Conservation (phyloP, 2,888 invertebrate genomes). For the Stegophylla sp. region DNA sequence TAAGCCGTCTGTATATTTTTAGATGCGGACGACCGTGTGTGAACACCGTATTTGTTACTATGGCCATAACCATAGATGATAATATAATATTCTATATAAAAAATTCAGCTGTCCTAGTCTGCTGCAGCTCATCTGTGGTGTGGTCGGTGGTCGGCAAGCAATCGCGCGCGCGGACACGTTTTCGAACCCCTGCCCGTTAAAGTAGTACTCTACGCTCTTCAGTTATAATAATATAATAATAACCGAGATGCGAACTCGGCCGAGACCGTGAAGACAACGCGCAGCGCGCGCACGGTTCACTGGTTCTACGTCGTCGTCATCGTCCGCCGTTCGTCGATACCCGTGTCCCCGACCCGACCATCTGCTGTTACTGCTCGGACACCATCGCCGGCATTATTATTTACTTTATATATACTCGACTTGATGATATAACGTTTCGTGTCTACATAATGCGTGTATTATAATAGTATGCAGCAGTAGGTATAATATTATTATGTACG, state of each 20-base stretch:
- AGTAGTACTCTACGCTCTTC: background rate
- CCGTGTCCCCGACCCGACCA: constrained; percentile 44
- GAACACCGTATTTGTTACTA: too few species aligned
- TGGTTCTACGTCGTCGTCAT: constrained; percentile 45
- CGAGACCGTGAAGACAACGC: constrained; percentile 43
- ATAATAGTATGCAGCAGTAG: too few species aligned
- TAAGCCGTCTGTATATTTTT: constrained; percentile 11
- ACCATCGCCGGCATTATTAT: constrained; percentile 9
- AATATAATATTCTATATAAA: too few species aligned
- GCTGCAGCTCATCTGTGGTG: too few species aligned
- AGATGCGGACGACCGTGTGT: constrained; percentile 13
- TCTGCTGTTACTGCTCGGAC: constrained; percentile 43
- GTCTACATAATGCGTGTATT: background rate
- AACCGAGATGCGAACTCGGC: constrained; percentile 53
- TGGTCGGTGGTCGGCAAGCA: too few species aligned
- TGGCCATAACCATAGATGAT: too few species aligned
- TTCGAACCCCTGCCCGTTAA: constrained; percentile 44
- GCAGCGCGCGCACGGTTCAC: constrained; percentile 53
- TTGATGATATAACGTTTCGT: constrained; percentile 9
- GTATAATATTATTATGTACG: too few species aligned
- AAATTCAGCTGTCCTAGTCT: too few species aligned
- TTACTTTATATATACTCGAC: constrained; percentile 12
- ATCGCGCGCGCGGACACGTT: background rate
- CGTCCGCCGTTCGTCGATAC: too few species aligned
- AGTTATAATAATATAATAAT: background rate